phyloP scores from a whole-genome alignment of 2,888 invertebrate species.

The Fabriciana adippe region DNA sequence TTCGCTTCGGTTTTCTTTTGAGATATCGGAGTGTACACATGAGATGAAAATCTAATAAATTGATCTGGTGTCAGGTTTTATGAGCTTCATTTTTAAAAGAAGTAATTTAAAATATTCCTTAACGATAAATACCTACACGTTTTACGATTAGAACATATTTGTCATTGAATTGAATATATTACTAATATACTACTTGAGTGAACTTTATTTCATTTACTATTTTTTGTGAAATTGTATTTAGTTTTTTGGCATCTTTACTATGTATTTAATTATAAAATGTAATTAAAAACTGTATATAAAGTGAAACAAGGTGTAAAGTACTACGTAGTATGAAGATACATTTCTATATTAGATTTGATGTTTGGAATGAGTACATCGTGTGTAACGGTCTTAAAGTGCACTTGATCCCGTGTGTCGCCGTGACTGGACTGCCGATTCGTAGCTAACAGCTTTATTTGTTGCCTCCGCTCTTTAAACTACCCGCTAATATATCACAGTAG shows the following conservation, averaged over 20 bases:
- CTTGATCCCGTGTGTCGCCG: slow-evolving; percentile 73
- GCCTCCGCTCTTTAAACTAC: slow-evolving; percentile 50
- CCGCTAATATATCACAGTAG: slow-evolving; percentile 37
- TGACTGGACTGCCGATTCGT: slow-evolving; percentile 73
- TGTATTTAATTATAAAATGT: no score
- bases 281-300: no score
- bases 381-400: slow-evolving; percentile 57
- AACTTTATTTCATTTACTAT: no score
- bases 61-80: background rate
- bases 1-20: slow-evolving; percentile 74
- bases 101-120: background rate
- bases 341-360: no score
- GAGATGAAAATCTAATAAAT: slow-evolving; percentile 38
- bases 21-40: slow-evolving; percentile 58
- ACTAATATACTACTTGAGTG: no score
- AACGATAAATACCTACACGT: background rate
- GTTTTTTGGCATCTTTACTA: no score
- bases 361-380: slow-evolving; percentile 44
- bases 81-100: background rate
- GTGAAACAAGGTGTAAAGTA: no score
- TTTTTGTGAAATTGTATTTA: no score
- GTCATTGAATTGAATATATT: no score
- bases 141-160: no score
- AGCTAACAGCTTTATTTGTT: slow-evolving; percentile 78
- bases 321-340: no score